A percentile compares a stretch with the other conserved stretches of the same genome.
phyloP scores from a whole-genome alignment of 2,113 vertebrate species.

The Tympanuchus pallidicinctus region DNA sequence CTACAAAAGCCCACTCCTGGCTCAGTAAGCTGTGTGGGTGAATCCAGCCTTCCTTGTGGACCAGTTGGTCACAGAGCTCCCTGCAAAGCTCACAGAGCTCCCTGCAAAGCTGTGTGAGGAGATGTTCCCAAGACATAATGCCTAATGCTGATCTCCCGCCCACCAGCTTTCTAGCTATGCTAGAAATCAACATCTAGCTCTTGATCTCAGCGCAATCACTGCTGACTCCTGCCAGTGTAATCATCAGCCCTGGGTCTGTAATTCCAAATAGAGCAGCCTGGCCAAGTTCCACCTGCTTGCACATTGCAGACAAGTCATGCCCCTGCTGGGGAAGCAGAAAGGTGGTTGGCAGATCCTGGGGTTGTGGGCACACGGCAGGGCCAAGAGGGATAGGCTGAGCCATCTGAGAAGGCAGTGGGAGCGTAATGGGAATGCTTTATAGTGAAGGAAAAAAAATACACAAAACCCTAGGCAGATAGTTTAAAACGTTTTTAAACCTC shows the following conservation, averaged over 20 bases:
- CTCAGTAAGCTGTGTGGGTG: not conserved
- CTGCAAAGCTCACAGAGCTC: not conserved
- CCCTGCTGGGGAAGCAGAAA: not conserved
- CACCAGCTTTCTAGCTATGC: not conserved
- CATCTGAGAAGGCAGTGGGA: not conserved
- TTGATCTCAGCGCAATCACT: not conserved
- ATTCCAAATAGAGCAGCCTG: not conserved
- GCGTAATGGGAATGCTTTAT: not conserved
- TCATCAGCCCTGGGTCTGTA: not conserved
- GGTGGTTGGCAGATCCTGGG: not conserved
- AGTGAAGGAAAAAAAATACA: not conserved
- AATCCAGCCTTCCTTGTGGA: not conserved
- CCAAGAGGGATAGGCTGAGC: not conserved
- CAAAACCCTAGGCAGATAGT: not conserved
- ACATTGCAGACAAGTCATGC: not conserved
- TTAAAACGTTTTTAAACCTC: slow-evolving; percentile 31
- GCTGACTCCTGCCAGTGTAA: not conserved
- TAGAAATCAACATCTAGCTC: not conserved
- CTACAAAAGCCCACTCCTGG: not conserved
- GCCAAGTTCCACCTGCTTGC: not conserved
- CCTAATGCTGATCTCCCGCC: not conserved
- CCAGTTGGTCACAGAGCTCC: not conserved
- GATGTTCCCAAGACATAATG: not conserved
- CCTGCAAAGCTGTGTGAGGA: not conserved
- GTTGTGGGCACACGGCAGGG: not conserved